Base-by-base conservation (phyloP, 2,888 invertebrate species). In the Crepidodera aurea region DNA sequence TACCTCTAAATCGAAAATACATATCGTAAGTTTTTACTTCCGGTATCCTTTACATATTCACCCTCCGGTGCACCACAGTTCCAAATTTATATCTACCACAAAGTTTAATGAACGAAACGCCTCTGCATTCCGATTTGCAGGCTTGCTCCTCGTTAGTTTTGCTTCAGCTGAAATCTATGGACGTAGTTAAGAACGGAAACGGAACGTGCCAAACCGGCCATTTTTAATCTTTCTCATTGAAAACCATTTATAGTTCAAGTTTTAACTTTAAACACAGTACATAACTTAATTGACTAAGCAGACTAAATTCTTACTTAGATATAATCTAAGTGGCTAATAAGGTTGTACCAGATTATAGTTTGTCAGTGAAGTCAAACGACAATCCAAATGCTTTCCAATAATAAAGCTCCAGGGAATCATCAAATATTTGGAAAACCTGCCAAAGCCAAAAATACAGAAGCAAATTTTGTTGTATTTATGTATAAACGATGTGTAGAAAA, bases 131-230 rank as follows among this genome's bases (percentile, higher is more conserved):
- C 65, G 65, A 66, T 65, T 70, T 69, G 61, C 65, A 68, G 68
- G 68, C 65, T 66, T 62, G 69, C 66, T 65, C 18, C 32, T 32
- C 69, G 70, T 73, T 72, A 72, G 71, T 71, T 65, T 71, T 68
- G 71, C 70, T 71, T 72, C 63, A 69, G 55, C 67, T 67, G 63
- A 63, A 69, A 69, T 72, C 67, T 70, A 73, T 71, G 69, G 71
- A 65, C 60, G 65, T 67, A 67, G 68, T 69, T 69, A 69, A 57
- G 67, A 65, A 65, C 68, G 71, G 71, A 69, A 69, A 62, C 66
- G 67, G 61, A 68, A 71, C 70, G 71, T 69, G 72, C 65, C 69
- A 68, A 69, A 68, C 62, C 62, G 54, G 55, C 51, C 63, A 60
- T 64, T 62, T 68, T 68, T 66, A 68, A 62, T 68, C 62, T 54